Evolutionary conservation across 2,113 vertebrate species (phyloP), one percentile per base, ranked within the genome.

Genomic region (Poecilia latipinna): DNA sequence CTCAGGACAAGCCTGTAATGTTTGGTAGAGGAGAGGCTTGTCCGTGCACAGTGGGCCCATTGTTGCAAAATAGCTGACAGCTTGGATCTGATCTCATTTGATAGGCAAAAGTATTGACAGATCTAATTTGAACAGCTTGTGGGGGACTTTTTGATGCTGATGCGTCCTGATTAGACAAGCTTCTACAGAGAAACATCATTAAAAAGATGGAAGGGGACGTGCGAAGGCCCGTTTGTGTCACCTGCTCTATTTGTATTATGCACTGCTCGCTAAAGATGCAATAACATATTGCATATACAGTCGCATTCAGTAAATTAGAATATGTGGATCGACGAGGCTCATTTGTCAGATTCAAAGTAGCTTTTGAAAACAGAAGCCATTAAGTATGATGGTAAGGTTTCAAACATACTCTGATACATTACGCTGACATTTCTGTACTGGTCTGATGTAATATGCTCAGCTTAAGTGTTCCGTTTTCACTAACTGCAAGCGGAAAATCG

Each of bases 31-130:
- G 39, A 26, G 42, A 74, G 72, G 79, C 74, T 39, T 54, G 57
- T 19, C 5, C 54, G 33, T 32, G 82, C 73, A 37, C 68, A 33
- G 60, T 65, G 57, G 29, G 35, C 29, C 57, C 69, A 74, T 81
- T 88, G 89, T 91, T 87, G 70, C 73, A 89, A 92, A 92, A 91
- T 72, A 90, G 92, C 92, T 92, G 91, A 93, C 88, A 13, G 63
- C 63, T 74, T 81, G 75, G 44, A 80, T 73, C 42, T 64, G 68
- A 70, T 81, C 77, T 35, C 68, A 87, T 88, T 87, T 86, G 85
- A 91, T 81, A 65, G 70, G 76, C 74, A 84, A 80, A 84, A 70
- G 74, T 88, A 90, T 81, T 82, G 44, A 74, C 60, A 24, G 78
- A 83, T 88, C 61, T 70, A 33, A 73, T 78, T 70, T 73, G 76